Conservation (phyloP, 2,888 invertebrate species). For the Acleris laterana region DNA sequence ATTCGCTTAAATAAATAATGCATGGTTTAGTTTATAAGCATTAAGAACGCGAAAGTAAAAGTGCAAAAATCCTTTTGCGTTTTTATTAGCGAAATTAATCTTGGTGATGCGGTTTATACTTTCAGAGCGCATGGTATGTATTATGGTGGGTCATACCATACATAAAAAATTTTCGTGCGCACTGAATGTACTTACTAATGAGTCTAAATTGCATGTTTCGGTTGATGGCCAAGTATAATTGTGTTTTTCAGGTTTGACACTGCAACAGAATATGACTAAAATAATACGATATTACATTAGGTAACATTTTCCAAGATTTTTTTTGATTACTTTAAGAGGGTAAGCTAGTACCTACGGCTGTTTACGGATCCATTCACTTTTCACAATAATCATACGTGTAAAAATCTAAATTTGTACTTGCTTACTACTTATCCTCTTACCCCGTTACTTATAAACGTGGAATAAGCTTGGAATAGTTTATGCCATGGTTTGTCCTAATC, state of each 20-base stretch:
- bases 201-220: constrained; percentile 29
- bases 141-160: no score
- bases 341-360: neutral
- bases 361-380: no score
- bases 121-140: no score
- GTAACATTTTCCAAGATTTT: neutral
- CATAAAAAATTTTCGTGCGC: no score
- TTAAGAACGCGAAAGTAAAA: constrained; percentile 6
- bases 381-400: no score
- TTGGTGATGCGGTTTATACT: constrained; percentile 7
- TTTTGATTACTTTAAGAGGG: neutral
- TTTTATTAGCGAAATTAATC: constrained; percentile 1
- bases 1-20: constrained; percentile 44
- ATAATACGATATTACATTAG: neutral
- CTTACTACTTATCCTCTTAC: no score
- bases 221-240: constrained; percentile 26
- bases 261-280: neutral
- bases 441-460: no score
- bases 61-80: constrained; percentile 20
- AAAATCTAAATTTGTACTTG: no score
- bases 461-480: no score
- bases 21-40: constrained; percentile 55
- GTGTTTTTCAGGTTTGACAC: neutral
- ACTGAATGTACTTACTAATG: no score
- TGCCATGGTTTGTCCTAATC: no score